Conservation (phyloP, 2,797 vertebrate genomes). For the Alfaro cultratus region DNA sequence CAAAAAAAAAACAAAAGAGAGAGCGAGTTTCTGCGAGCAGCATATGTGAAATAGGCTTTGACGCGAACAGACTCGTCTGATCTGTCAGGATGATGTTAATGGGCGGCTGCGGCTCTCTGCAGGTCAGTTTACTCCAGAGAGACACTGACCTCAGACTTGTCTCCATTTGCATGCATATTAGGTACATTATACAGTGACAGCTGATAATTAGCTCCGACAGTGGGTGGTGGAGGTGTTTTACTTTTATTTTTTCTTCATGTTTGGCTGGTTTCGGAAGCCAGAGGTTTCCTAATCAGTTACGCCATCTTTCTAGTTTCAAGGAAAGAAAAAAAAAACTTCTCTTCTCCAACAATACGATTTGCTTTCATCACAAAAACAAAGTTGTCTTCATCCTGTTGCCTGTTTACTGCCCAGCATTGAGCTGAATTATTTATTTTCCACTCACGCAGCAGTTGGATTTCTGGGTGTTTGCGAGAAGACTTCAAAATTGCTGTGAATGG, state of each 20-base stretch:
- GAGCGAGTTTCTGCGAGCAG: constrained; percentile 25
- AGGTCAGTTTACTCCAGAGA: constrained; percentile 35
- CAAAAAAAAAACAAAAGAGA: background rate
- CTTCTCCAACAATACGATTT: background rate
- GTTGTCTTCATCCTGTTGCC: background rate
- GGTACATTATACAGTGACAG: constrained; percentile 44
- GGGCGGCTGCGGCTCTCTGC: constrained; percentile 12
- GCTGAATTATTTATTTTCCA: constrained; percentile 47
- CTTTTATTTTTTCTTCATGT: constrained; percentile 6
- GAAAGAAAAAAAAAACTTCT: background rate
- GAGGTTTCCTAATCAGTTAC: constrained; percentile 38
- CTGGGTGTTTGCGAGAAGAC: constrained; percentile 58
- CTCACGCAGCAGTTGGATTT: constrained; percentile 31
- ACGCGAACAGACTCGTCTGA: constrained; percentile 46
- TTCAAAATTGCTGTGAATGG: constrained; percentile 48
- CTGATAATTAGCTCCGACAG: constrained; percentile 50
- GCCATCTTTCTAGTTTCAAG: background rate
- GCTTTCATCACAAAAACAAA: background rate
- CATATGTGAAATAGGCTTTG: constrained; percentile 41
- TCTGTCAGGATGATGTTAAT: constrained; percentile 59
- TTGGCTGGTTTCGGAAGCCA: constrained; percentile 31
- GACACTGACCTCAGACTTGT: constrained; percentile 42
- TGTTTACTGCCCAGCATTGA: constrained; percentile 15
- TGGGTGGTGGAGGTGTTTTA: constrained; percentile 1
- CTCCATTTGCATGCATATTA: constrained; percentile 49